Evolutionary conservation across 2,113 vertebrate genomes (phyloP).

Genomic region (Arothron firmamentum): DNA sequence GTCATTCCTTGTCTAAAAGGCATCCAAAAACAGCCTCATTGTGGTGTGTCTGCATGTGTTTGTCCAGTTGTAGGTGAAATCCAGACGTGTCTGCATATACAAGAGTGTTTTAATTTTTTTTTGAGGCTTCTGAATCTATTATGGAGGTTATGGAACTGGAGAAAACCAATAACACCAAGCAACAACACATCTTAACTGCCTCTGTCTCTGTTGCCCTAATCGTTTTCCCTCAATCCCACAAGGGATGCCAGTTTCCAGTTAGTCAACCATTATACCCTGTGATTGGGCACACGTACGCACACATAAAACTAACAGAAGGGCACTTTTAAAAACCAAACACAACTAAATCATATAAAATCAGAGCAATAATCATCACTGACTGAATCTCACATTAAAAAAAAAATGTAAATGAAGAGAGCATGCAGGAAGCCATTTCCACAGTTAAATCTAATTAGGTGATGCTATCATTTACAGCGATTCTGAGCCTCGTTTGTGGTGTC

Average conservation of each 20-base stretch:
- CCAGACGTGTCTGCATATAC: too few relatives aligned
- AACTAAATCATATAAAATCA: slow-evolving; percentile 51
- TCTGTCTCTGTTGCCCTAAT: slow-evolving; percentile 22
- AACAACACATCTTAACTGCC: slow-evolving; percentile 47
- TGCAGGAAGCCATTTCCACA: slow-evolving; percentile 51
- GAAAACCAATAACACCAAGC: slow-evolving; percentile 23
- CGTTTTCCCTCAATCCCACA: slow-evolving; percentile 25
- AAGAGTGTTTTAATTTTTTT: too few relatives aligned
- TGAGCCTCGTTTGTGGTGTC: slow-evolving; percentile 12
- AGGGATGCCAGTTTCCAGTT: slow-evolving; percentile 68
- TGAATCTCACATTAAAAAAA: slow-evolving; percentile 44
- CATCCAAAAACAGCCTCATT: too few relatives aligned
- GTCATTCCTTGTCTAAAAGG: too few relatives aligned
- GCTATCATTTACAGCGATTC: slow-evolving; percentile 51
- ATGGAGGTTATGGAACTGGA: too few relatives aligned
- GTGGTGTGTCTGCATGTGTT: too few relatives aligned
- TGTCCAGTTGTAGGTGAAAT: too few relatives aligned
- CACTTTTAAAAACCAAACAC: slow-evolving; percentile 28
- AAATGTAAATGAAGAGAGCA: slow-evolving; percentile 44
- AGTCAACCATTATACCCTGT: slow-evolving; percentile 44
- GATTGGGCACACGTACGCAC: slow-evolving; percentile 12
- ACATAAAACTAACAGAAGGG: slow-evolving; percentile 19
- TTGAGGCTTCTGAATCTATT: too few relatives aligned
- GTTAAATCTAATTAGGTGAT: slow-evolving; percentile 57
- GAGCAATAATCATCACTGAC: slow-evolving; percentile 56